A percentile compares a stretch with the other conserved stretches of the same genome.
These are phyloP conservation scores for Halichondria panicea DNA, from an alignment of 37 sponge, comb jelly and placozoan species.

Conservation along the genomic window DNA sequence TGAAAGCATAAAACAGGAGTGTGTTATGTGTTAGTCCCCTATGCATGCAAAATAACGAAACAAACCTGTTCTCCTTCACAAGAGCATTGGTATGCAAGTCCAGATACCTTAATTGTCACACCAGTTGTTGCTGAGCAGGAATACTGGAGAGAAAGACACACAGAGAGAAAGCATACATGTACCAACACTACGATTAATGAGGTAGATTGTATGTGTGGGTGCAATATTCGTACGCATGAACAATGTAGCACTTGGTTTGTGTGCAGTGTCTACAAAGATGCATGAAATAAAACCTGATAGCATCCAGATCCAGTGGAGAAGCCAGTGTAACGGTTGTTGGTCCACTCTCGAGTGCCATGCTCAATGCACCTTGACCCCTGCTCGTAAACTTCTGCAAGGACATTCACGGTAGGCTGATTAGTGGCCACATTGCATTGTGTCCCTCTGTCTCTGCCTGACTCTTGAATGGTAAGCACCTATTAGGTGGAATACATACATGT, in stretches of 20 bases:
- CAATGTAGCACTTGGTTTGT: no score
- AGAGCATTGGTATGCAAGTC: constrained; percentile 16
- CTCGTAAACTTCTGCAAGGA: constrained; percentile 52
- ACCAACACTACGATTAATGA: no score
- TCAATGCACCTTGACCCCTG: constrained; percentile 35
- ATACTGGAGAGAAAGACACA: constrained; percentile 19
- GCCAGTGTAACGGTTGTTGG: not conserved
- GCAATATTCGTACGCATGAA: no score
- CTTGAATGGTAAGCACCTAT: not conserved
- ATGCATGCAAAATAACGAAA: no score
- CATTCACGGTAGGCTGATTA: constrained; percentile 6
- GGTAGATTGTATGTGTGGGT: no score
- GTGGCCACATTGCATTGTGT: constrained; percentile 12
- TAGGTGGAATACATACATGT: not conserved
- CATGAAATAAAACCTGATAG: constrained; percentile 72
- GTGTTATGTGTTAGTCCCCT: no score
- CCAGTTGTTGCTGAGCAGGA: constrained; percentile 13
- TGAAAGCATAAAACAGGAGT: no score
- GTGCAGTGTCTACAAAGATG: no score
- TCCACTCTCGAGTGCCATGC: constrained; percentile 38
- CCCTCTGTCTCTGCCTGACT: not conserved
- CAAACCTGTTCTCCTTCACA: constrained; percentile 61
- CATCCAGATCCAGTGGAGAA: constrained; percentile 58
- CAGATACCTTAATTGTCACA: constrained; percentile 26
- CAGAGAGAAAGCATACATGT: not conserved